Conservation (phyloP, 2,113 vertebrate species). For the Neolamprologus sp. region DNA sequence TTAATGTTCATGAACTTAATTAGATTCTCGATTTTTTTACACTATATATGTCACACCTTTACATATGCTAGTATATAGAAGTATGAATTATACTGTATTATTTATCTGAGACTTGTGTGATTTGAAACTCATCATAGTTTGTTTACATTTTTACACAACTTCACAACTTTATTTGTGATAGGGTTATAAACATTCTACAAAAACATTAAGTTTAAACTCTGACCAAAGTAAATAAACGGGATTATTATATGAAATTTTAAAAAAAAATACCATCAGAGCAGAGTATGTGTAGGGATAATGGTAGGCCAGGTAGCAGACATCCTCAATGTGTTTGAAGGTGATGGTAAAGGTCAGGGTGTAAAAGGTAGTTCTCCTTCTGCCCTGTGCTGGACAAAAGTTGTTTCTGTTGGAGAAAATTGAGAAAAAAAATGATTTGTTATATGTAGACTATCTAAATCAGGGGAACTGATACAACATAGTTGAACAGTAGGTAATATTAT, state of each 20-base stretch:
- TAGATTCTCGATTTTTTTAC: not conserved
- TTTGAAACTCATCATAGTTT: not conserved
- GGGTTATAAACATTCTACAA: not conserved
- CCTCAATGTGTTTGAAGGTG: slow-evolving; percentile 81
- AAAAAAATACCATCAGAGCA: slow-evolving; percentile 75
- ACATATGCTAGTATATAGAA: not conserved
- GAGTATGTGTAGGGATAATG: slow-evolving; percentile 92
- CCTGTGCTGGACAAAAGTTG: slow-evolving; percentile 65
- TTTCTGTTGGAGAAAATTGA: slow-evolving; percentile 71
- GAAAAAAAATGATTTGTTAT: fast-evolving
- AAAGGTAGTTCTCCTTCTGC: slow-evolving; percentile 53
- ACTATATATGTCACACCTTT: not conserved
- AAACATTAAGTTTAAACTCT: not conserved
- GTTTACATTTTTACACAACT: not conserved
- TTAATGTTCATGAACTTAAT: not conserved
- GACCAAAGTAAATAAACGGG: not conserved
- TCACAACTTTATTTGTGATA: not conserved
- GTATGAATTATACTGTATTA: not conserved
- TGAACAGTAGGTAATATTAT: not conserved
- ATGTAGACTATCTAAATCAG: not conserved
- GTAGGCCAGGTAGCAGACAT: slow-evolving; percentile 90
- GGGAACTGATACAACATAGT: not conserved
- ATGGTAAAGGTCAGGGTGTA: slow-evolving; percentile 84
- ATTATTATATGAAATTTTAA: not conserved
- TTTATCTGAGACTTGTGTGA: not conserved